Percentiles rank a stretch among this genome's conserved stretches.
Evolutionary conservation across 37 sponge, comb jelly and placozoan species (phyloP).

Genomic region (Hexactinellida sp.): DNA sequence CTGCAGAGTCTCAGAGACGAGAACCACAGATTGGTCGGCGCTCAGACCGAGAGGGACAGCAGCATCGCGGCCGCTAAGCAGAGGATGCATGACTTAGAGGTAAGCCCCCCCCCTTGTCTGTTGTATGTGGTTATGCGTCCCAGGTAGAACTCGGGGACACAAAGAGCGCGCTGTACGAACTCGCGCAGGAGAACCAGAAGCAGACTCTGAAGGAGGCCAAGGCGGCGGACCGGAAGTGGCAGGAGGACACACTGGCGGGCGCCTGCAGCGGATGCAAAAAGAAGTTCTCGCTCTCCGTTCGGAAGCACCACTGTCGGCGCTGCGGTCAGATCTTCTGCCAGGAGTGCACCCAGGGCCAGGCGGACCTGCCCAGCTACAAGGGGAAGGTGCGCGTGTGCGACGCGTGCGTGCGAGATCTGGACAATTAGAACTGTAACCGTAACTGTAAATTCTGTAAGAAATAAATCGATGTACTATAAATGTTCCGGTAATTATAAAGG

Average conservation of each 20-base stretch:
- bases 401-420: too few species aligned
- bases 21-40: background rate
- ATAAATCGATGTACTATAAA: too few species aligned
- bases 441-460: too few species aligned
- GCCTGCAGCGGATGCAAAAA: background rate
- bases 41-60: background rate
- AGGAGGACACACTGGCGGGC: background rate
- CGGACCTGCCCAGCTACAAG: constrained; percentile 38
- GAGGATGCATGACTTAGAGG: background rate
- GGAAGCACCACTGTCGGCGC: constrained; percentile 67
- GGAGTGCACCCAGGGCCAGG: constrained; percentile 42
- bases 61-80: background rate
- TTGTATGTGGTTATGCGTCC: too few species aligned
- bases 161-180: background rate
- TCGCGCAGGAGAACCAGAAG: background rate
- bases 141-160: background rate
- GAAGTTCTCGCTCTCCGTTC: constrained; percentile 15
- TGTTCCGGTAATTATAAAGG: too few species aligned
- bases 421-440: too few species aligned
- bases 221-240: constrained; percentile 2
- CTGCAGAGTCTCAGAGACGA: background rate
- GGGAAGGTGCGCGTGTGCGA: background rate
- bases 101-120: too few species aligned
- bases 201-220: background rate
- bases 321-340: constrained; percentile 70